Percentiles rank a stretch among this genome's conserved stretches.
phyloP scores from a whole-genome alignment of 1,140 invertebrate species.

The Solenopsis invicta region DNA sequence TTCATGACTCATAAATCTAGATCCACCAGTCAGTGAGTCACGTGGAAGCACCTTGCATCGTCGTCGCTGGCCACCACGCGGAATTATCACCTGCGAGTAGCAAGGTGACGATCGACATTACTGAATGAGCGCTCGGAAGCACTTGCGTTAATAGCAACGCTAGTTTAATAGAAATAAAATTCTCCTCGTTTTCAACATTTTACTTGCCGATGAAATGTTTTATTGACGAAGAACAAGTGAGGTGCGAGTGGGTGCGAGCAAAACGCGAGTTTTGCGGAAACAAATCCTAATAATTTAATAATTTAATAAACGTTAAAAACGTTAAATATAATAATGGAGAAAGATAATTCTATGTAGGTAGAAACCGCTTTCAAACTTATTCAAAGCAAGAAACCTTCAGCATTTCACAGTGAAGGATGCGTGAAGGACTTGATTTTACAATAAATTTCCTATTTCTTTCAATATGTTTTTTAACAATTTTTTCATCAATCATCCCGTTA shows the following conservation, averaged over 20 bases:
- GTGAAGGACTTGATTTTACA: neutral
- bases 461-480: neutral
- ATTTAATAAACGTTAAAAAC: neutral
- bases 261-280: neutral
- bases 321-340: neutral
- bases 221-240: neutral
- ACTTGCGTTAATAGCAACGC: neutral
- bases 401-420: neutral
- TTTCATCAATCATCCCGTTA: neutral
- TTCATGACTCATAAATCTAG: slow-evolving; percentile 8
- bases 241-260: neutral
- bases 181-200: neutral
- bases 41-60: slow-evolving; percentile 5
- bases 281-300: neutral
- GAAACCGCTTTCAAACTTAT: neutral
- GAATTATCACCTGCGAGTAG: neutral
- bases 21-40: slow-evolving; percentile 4
- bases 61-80: neutral
- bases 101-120: neutral
- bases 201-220: neutral
- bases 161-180: neutral
- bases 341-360: neutral
- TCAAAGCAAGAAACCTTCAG: neutral
- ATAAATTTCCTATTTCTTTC: neutral
- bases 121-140: neutral